Evolutionary conservation across 2,888 invertebrate species (phyloP), one percentile per base, ranked within the genome.

Genomic region (Brenthis daphne): DNA sequence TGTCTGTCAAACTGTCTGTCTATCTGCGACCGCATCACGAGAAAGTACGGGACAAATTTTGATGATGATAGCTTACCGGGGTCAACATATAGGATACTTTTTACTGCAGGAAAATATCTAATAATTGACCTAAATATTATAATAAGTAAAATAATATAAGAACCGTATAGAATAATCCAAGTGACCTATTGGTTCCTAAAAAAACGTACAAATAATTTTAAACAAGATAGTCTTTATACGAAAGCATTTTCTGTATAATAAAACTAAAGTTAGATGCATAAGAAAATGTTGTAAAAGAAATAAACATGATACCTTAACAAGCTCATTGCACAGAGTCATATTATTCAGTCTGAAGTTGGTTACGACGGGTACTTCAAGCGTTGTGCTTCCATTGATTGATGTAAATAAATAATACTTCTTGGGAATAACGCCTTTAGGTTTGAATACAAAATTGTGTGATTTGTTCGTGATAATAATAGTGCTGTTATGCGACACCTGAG

Each of bases 261-360:
- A 5, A n/a, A 16, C 14, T n/a, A 51, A 51, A n/a, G n/a, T 51
- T 51, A 51, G n/a, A 51, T 6, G 51, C 43, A 12, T 24, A 50
- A 13, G 3, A 24, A n/a, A 48, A 58, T 48, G n/a, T 8, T 24
- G 0, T 29, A 33, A 2, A 29, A 60, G 6, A 48, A 50, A 48
- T 29, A 60, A 60, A 60, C 16, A 33, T 37, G 50, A 29, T 77
- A 90, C 92, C 86, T 89, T 91, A 37, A 89, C 82, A 48, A 70
- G 75, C 2, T 83, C 83, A 75, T 85, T 81, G 63, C 92, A 92
- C 20, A 91, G 77, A n/a, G 79, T 82, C 6, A 83, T 77, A 66
- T 86, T 83, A 72, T 92, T 92, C 20, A 91, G 70, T 20, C 77
- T 70, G 53, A 92, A 80, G 50, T 76, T 75, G 1, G 76, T 76